A percentile compares a stretch with the other conserved stretches of the same genome.
Conservation (phyloP, 2,113 vertebrate genomes). For the Salvelinus namaycush region DNA sequence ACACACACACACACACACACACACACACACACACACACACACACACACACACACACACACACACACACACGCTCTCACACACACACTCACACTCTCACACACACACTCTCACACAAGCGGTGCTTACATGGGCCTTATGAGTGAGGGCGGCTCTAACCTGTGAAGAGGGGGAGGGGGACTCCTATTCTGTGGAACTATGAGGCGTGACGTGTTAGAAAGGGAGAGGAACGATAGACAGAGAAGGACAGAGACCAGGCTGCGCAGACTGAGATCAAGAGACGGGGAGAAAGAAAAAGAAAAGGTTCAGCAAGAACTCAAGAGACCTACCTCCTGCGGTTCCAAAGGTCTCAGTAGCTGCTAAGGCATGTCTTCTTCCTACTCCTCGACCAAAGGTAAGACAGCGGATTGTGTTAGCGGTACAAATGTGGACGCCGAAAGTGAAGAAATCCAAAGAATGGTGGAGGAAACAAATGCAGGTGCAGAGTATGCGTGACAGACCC, state of each 20-base stretch:
- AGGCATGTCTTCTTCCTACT: constrained; percentile 64
- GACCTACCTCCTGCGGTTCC: constrained; percentile 32
- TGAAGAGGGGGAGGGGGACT: constrained; percentile 35
- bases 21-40: not conserved
- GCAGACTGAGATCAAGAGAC: constrained; percentile 31
- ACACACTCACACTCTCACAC: not conserved
- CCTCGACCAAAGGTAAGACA: constrained; percentile 74
- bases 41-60: no score
- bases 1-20: not conserved
- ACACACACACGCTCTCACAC: not conserved
- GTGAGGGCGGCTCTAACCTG: constrained; percentile 68
- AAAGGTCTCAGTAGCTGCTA: constrained; percentile 34
- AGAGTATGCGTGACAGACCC: constrained; percentile 15
- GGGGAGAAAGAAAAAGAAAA: not conserved
- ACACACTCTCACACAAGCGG: not conserved
- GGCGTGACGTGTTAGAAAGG: constrained; percentile 59
- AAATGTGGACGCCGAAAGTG: constrained; percentile 31
- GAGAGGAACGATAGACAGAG: constrained; percentile 37
- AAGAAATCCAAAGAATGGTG: constrained; percentile 33
- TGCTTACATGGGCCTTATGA: constrained; percentile 45
- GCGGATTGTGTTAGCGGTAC: constrained; percentile 13
- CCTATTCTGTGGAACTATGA: constrained; percentile 58
- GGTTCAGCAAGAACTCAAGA: constrained; percentile 1
- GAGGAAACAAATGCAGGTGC: constrained; percentile 62
- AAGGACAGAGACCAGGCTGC: constrained; percentile 42